A percentile compares a stretch with the other conserved stretches of the same genome.
Evolutionary conservation across 1,140 invertebrate genomes (phyloP).

Genomic region (Gerris buenoi): DNA sequence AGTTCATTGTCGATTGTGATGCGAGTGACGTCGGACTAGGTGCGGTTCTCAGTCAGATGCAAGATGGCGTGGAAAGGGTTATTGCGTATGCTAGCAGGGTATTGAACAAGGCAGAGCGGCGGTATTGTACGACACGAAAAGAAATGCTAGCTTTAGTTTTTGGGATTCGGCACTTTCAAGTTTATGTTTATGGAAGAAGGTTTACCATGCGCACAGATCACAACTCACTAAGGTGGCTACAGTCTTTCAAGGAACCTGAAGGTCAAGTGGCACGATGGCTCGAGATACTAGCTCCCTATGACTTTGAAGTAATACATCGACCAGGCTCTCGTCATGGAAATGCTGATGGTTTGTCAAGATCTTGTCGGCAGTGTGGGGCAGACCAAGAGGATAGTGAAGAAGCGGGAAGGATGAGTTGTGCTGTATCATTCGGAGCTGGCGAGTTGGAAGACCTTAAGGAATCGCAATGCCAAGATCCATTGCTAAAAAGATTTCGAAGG

Average conservation of each 20-base stretch:
- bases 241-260: background rate
- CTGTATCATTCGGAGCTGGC: background rate
- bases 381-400: background rate
- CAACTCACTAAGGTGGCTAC: background rate
- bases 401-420: background rate
- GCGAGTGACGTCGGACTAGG: too few species aligned
- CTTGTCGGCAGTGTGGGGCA: too few species aligned
- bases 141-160: too few species aligned
- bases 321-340: background rate
- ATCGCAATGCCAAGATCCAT: too few species aligned
- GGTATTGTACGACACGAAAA: too few species aligned
- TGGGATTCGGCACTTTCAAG: background rate
- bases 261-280: background rate
- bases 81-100: too few species aligned
- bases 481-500: too few species aligned
- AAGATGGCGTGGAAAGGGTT: too few species aligned
- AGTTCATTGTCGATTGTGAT: too few species aligned
- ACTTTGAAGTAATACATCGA: background rate
- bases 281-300: background rate
- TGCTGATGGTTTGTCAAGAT: background rate
- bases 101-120: too few species aligned
- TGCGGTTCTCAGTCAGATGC: too few species aligned
- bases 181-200: background rate
- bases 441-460: too few species aligned
- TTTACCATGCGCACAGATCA: background rate